Conservation (phyloP, 2,113 vertebrate genomes). For the Nothobranchius kuhntae region DNA sequence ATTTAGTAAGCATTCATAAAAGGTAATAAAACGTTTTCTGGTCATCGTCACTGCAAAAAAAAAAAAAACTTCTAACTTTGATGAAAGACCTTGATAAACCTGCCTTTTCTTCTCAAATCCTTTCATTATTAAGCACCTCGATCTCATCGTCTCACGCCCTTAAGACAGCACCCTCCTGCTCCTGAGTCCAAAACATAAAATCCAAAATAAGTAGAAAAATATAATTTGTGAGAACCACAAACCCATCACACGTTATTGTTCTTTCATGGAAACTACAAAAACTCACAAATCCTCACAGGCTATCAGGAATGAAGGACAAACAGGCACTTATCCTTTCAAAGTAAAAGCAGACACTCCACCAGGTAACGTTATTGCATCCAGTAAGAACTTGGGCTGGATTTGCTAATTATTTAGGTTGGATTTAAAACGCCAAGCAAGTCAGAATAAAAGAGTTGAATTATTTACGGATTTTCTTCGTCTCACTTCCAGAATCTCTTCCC, state of each 20-base stretch:
- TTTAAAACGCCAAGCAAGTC: slow-evolving; percentile 43
- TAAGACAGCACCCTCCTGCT: slow-evolving; percentile 36
- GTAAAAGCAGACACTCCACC: slow-evolving; percentile 52
- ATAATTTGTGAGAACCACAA: slow-evolving; percentile 66
- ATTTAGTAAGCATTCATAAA: slow-evolving; percentile 20
- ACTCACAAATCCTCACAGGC: slow-evolving; percentile 26
- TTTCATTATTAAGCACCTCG: slow-evolving; percentile 26
- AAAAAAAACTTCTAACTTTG: slow-evolving; percentile 68
- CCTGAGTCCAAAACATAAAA: slow-evolving; percentile 38
- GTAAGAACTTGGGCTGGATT: slow-evolving; percentile 8
- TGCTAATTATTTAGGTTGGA: not conserved
- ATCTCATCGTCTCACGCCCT: slow-evolving; percentile 29
- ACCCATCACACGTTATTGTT: slow-evolving; percentile 43
- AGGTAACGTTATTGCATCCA: slow-evolving; percentile 72
- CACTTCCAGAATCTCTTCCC: not conserved
- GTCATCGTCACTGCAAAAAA: slow-evolving; percentile 43
- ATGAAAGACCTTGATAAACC: slow-evolving; percentile 77
- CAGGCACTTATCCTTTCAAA: slow-evolving; percentile 78
- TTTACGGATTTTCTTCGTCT: not conserved
- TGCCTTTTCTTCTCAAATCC: slow-evolving; percentile 61
- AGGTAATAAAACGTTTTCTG: slow-evolving; percentile 24
- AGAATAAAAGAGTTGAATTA: not conserved
- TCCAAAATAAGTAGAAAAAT: slow-evolving; percentile 72
- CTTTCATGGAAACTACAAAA: slow-evolving; percentile 47
- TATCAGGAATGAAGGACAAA: slow-evolving; percentile 69